A percentile compares a stretch with the other conserved stretches of the same genome.
Evolutionary conservation across 2,888 invertebrate genomes (phyloP).

Genomic region (Ectobius pallidus): DNA sequence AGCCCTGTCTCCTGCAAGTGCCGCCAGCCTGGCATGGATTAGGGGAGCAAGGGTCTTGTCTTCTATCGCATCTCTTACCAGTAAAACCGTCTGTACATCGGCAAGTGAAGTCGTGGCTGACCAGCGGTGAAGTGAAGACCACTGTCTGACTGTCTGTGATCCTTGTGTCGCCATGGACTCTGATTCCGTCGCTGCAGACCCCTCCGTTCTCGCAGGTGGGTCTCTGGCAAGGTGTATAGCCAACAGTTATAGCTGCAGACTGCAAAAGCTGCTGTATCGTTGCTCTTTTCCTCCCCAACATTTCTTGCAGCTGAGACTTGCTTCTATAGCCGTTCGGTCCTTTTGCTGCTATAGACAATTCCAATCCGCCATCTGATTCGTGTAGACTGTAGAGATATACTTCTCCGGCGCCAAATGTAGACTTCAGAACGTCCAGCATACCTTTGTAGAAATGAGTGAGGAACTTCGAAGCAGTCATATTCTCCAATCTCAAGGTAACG

Average conservation of each 20-base stretch:
- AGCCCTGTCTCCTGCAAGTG: conserved; percentile 82
- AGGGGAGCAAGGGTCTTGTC: conserved; percentile 89
- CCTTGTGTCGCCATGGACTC: conserved; percentile 70
- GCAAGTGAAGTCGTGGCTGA: conserved; percentile 79
- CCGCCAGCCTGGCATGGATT: conserved; percentile 88
- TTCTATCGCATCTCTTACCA: conserved; percentile 80
- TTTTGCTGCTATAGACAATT: conserved; percentile 73
- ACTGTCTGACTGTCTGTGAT: conserved; percentile 82
- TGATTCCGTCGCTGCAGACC: conserved; percentile 73
- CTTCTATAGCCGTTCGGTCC: conserved; percentile 62
- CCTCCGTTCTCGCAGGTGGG: conserved; percentile 81
- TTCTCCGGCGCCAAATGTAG: conserved; percentile 68
- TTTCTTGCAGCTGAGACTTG: conserved; percentile 68
- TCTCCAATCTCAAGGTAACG: conserved; percentile 74
- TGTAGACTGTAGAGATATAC: conserved; percentile 76
- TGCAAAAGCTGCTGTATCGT: conserved; percentile 69
- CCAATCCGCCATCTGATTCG: conserved; percentile 68
- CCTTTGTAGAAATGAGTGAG: conserved; percentile 77
- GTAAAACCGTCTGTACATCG: conserved; percentile 84
- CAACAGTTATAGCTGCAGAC: conserved; percentile 65
- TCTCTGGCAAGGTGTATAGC: conserved; percentile 75
- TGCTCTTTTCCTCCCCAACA: conserved; percentile 68
- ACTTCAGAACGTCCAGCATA: conserved; percentile 72
- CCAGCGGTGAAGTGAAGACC: conserved; percentile 81
- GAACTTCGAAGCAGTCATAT: conserved; percentile 76